These are phyloP conservation scores for Nemotelus pantherinus DNA, from an alignment of 2,888 invertebrate genomes.

Conservation along the genomic window DNA sequence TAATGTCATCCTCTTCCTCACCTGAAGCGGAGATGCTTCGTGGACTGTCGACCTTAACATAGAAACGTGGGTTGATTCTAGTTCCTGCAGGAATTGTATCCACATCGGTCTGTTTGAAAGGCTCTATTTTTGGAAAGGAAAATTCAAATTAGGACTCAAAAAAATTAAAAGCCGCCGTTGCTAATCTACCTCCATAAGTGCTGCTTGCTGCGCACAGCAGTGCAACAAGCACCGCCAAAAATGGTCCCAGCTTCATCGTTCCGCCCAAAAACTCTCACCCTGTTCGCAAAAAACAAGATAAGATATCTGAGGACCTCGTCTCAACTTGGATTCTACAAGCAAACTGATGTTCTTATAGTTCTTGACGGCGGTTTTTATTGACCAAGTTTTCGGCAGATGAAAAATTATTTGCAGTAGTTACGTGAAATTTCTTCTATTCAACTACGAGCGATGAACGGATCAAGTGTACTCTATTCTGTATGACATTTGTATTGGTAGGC, in stretches of 20 bases:
- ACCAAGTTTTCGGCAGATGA: constrained; percentile 31
- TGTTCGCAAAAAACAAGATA: constrained; percentile 13
- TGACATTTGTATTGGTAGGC: constrained; percentile 10
- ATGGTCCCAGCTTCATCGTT: constrained; percentile 25
- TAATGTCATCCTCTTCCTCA: constrained; percentile 12
- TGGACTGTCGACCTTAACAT: background rate
- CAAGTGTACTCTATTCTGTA: constrained; percentile 18
- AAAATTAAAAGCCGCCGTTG: background rate
- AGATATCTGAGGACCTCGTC: constrained; percentile 33
- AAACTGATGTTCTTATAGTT: constrained; percentile 41
- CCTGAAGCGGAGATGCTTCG: constrained; percentile 2
- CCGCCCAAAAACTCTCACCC: constrained; percentile 2
- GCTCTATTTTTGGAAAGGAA: background rate
- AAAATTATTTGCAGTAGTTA: constrained; percentile 30
- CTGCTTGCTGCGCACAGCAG: constrained; percentile 4
- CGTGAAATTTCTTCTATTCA: constrained; percentile 16
- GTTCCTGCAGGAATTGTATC: constrained; percentile 5
- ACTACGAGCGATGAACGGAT: constrained; percentile 4
- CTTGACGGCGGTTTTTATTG: constrained; percentile 37
- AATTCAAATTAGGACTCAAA: background rate
- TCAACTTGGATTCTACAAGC: constrained; percentile 23
- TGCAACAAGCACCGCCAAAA: constrained; percentile 31
- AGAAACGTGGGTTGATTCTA: constrained; percentile 32
- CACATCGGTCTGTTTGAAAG: background rate
- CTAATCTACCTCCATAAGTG: constrained; percentile 15